phyloP scores from a whole-genome alignment of 1,140 invertebrate genomes.

The Chelonus insularis region DNA sequence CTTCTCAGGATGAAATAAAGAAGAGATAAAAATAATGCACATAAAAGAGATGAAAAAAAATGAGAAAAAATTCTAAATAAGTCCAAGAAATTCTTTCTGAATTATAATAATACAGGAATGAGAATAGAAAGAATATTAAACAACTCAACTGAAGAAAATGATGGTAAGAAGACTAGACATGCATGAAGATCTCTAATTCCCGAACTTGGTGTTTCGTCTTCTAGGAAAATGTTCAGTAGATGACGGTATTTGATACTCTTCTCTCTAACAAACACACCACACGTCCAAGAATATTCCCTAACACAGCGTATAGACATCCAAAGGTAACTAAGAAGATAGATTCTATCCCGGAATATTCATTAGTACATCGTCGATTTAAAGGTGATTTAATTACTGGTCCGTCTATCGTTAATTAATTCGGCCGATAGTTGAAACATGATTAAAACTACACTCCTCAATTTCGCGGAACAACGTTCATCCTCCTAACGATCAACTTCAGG shows the following conservation, averaged over 20 bases:
- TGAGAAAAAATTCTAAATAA: too few species aligned
- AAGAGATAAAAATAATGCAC: too few species aligned
- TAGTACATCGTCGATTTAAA: constrained; percentile 42
- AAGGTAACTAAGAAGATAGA: constrained; percentile 6
- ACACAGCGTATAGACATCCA: not conserved
- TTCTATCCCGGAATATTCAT: constrained; percentile 44
- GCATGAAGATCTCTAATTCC: too few species aligned
- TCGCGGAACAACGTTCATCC: not conserved
- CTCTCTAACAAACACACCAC: too few species aligned
- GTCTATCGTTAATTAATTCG: constrained; percentile 50
- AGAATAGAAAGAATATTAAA: too few species aligned
- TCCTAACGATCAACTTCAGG: not conserved
- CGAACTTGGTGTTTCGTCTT: constrained; percentile 13
- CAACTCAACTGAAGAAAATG: too few species aligned
- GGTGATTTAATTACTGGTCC: constrained; percentile 47
- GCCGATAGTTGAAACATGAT: constrained; percentile 44
- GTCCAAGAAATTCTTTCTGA: too few species aligned
- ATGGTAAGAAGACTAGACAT: too few species aligned
- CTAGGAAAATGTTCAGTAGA: constrained; percentile 29
- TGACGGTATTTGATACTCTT: constrained; percentile 23
- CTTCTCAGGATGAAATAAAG: too few species aligned
- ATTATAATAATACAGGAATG: too few species aligned
- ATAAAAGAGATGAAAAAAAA: too few species aligned
- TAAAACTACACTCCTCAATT: constrained; percentile 29
- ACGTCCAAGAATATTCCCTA: constrained; percentile 32